Percentiles rank a stretch among this genome's conserved stretches.
phyloP scores from a whole-genome alignment of 2,888 invertebrate species.

The Drosophila pseudotakahashii region DNA sequence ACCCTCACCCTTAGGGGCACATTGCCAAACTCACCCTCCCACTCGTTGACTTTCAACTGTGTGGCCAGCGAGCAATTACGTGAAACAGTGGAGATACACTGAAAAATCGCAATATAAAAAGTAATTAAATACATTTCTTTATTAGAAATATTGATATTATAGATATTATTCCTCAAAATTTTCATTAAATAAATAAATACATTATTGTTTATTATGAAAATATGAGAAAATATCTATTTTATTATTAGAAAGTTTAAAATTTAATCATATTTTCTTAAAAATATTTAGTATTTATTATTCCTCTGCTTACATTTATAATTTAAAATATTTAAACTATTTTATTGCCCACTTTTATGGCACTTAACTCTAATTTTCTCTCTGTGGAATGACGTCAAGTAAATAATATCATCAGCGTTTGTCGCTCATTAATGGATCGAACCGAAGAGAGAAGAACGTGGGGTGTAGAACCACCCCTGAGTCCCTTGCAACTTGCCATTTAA shows the following conservation, averaged over 20 bases:
- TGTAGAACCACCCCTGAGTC: slow-evolving; percentile 22
- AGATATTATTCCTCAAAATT: too few relatives aligned
- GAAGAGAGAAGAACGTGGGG: slow-evolving; percentile 1
- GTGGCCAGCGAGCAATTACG: slow-evolving; percentile 69
- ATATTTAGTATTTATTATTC: too few relatives aligned
- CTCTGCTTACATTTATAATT: too few relatives aligned
- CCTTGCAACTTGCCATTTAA: slow-evolving; percentile 59
- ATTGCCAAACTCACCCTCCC: slow-evolving; percentile 13
- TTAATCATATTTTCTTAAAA: too few relatives aligned
- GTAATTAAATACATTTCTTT: neutral
- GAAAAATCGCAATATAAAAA: neutral
- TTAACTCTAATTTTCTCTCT: neutral
- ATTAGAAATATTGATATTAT: too few relatives aligned
- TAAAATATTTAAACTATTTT: neutral
- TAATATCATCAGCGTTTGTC: slow-evolving; percentile 76
- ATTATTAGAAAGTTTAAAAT: too few relatives aligned
- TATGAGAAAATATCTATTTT: too few relatives aligned
- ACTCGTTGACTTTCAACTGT: slow-evolving; percentile 66
- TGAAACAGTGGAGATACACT: slow-evolving; percentile 10
- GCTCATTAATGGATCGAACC: slow-evolving; percentile 66
- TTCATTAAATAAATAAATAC: too few relatives aligned
- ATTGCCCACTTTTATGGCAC: neutral
- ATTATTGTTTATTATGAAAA: too few relatives aligned
- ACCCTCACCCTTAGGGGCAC: slow-evolving; percentile 35
- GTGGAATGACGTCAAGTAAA: slow-evolving; percentile 57